Percentiles rank a stretch among this genome's conserved stretches.
phyloP scores from a whole-genome alignment of 1,140 invertebrate genomes.

The Metopolophium dirhodum region DNA sequence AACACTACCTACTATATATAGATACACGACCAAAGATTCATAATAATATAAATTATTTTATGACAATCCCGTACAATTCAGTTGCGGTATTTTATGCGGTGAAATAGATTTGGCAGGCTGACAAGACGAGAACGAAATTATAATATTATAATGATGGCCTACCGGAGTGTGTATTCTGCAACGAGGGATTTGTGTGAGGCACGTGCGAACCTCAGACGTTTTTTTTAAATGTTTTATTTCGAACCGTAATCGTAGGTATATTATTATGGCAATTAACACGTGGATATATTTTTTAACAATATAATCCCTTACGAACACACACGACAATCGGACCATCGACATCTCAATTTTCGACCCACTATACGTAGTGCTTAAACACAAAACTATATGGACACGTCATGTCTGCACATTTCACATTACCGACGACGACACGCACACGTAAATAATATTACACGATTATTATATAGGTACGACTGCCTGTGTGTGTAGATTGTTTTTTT shows the following conservation, averaged over 20 bases:
- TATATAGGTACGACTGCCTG: not conserved
- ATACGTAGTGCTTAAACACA: not conserved
- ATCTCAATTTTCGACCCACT: not conserved
- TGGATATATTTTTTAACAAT: not conserved
- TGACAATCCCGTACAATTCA: not conserved
- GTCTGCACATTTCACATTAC: not conserved
- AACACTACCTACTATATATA: not conserved
- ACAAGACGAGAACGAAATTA: not conserved
- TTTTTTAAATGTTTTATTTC: not conserved
- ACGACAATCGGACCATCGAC: not conserved
- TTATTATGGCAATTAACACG: not conserved
- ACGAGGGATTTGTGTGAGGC: not conserved
- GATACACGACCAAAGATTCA: not conserved
- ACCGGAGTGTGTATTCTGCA: not conserved
- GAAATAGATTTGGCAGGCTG: not conserved
- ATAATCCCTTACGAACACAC: not conserved
- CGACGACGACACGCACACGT: not conserved
- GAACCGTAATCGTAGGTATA: not conserved
- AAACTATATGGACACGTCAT: not conserved
- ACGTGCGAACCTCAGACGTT: not conserved
- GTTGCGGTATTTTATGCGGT: not conserved
- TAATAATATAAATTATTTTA: not conserved
- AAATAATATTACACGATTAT: not conserved
- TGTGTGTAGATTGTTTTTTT: not conserved
- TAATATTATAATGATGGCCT: not conserved